Base-by-base conservation (phyloP, 2,113 vertebrate genomes). In the Oceanites oceanicus region DNA sequence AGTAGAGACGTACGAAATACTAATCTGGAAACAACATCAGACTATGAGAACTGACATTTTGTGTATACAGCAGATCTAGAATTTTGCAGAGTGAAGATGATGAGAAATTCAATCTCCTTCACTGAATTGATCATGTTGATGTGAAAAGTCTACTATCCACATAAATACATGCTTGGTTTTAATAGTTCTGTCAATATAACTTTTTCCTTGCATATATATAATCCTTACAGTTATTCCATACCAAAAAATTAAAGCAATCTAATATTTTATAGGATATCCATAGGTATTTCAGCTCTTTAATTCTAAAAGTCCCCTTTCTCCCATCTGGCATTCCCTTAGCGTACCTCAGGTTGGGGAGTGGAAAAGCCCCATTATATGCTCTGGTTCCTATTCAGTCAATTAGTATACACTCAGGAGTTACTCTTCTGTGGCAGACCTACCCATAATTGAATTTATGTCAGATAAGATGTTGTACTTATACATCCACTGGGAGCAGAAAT, bases 361-460 rank as follows among this genome's bases (percentile, higher is more conserved):
- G 47, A 65, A 76, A 91, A 86, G 21, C 32, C 65, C 29, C 29
- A 56, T 79, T 96, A 59, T 34, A 62, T 26, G 70, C 66, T 71
- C 86, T 18, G 17, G 11, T 61, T 92, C 72, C 75, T 67, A 78
- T 61, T 92, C 55, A 76, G 40, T 88, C 65, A 91, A 92, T 91
- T 89, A 89, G n/a, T 8, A 23, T 62, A 53, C 83, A 52, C 75
- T 91, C 23, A 36, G 84, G 77, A 94, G 72, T 78, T 94, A 63
- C 45, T 95, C 80, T 94, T 91, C 62, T 88, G 66, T 52, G 88
- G 15, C 66, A 95, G 68, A 95, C 79, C 55, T 97, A 45, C 38
- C 73, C 38, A 78, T 91, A 77, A 97, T 83, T 97, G 94, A 95
- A 96, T 97, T 95, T 93, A 79, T 92, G 65, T 95, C 88, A 93